Base-by-base conservation (phyloP, 23 tunicate genomes). In the Corella eumyota region DNA sequence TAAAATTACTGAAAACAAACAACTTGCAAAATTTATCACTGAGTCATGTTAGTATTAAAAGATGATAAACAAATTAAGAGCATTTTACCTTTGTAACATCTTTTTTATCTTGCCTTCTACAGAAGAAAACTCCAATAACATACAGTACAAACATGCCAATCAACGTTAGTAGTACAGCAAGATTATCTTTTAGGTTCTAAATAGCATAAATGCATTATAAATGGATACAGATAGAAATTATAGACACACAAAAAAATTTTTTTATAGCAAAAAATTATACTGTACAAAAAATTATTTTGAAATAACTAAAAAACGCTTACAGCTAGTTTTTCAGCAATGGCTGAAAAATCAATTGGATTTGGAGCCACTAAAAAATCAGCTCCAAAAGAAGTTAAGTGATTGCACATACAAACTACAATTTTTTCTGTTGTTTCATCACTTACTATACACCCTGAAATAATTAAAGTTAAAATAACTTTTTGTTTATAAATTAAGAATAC, bases 311-410 rank as follows among this genome's bases (percentile, higher is more conserved):
- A 6, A 3, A 34, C 1, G 34, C 45, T 19, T 19, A 74, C 80
- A 52, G 51, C 36, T 1, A 64, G 37, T 36, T 82, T 82, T 26
- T 63, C 37, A 5, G 70, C 74, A 45, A 82, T 36, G 11, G 67
- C 69, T 5, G 75, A 36, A 48, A 82, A 82, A 62, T 82, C 92
- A 62, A 82, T 82, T 4, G 81, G 92, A 61, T 82, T 82, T 1
- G 92, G 92, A 5, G 92, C 92, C 17, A 82, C 92, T 19, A 82
- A 24, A 36, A 82, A 82, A 38, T 69, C 81, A 31, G 81, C 76
- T 7, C 76, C 92, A 55, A 82, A 82, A 5, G 92, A 82, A 1
- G 92, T 82, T 36, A 82, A 71, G 60, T 82, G 92, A 46, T 74
- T 64, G 70, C 92, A 82, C 19, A 74, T 36, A 51, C 92, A 82